Evolutionary conservation across 2,888 invertebrate genomes (phyloP), one percentile per base, ranked within the genome.

Genomic region (Spilarctia lutea): DNA sequence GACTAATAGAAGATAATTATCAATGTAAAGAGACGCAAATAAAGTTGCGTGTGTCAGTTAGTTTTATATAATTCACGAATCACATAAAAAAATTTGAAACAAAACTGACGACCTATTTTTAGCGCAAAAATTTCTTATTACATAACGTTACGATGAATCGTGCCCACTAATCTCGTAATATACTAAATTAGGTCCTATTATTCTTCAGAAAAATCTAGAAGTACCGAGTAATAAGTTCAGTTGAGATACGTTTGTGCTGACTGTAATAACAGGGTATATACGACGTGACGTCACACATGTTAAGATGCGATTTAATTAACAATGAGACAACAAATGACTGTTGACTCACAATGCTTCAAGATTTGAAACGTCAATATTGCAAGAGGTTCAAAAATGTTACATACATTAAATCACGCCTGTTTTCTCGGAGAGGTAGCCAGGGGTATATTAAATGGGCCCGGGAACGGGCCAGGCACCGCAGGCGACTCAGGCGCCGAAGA

Each of bases 181-280:
- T 24, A 66, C 48, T 35, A 72, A 72, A 72, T 72, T 56, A 30
- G 52, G 66, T 24, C n/a, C 52, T n/a, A 39, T 72, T 66, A 66
- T 72, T 56, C 66, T 66, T n/a, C 16, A 35, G 35, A 24, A 68
- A 42, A 68, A 68, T 3, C 24, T n/a, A 35, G 68, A 45, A 45
- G 16, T 42, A 42, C 30, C 2, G 11, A 60, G 30, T 72, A 63
- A 42, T 42, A n/a, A 7, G 56, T 13, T 68, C 20, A 56, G 11
- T 3, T 42, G 48, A 45, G 48, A 42, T n/a, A 35, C 24, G 65
- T 30, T 42, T 39, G 24, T 30, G 30, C n/a, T 39, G 42, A 42
- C 27, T 42, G 52, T 56, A 52, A 24, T 56, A 56, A n/a, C n/a
- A 56, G n/a, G 8, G 52, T 10, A 56, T 56, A 56, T 56, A 24